phyloP scores from a whole-genome alignment of 2,888 invertebrate species.

The Pristionchus arcanus region DNA sequence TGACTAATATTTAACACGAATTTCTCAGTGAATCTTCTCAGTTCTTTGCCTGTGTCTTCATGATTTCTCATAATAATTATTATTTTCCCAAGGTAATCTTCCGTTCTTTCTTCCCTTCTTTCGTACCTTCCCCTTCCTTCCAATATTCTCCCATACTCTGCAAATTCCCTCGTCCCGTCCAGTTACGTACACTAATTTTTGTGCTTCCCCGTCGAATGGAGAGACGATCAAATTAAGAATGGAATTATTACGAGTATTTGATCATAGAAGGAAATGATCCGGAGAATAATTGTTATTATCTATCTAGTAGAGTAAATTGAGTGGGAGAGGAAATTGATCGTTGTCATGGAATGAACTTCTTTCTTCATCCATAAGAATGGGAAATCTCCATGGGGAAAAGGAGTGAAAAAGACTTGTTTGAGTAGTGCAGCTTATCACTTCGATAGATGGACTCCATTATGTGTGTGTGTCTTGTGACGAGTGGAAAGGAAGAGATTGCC shows the following conservation, averaged over 20 bases:
- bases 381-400: background rate
- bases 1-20: background rate
- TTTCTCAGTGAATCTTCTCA: background rate
- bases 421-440: background rate
- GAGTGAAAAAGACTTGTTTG: slow-evolving; percentile 15
- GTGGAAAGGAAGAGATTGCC: background rate
- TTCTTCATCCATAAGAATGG: background rate
- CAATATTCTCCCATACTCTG: background rate
- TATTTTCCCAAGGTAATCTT: too few relatives aligned
- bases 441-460: background rate
- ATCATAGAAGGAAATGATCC: background rate
- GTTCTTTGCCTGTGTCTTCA: too few relatives aligned
- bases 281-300: background rate
- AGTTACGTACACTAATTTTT: background rate
- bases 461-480: background rate
- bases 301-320: background rate
- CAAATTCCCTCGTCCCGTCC: background rate
- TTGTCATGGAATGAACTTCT: slow-evolving; percentile 8
- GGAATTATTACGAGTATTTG: background rate
- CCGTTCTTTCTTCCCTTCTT: too few relatives aligned
- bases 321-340: background rate
- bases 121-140: background rate
- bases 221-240: slow-evolving; percentile 14
- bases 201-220: background rate
- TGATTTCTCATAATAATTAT: too few relatives aligned